Evolutionary conservation across 2,797 vertebrate species (phyloP).

Genomic region (Clarias pachynema): DNA sequence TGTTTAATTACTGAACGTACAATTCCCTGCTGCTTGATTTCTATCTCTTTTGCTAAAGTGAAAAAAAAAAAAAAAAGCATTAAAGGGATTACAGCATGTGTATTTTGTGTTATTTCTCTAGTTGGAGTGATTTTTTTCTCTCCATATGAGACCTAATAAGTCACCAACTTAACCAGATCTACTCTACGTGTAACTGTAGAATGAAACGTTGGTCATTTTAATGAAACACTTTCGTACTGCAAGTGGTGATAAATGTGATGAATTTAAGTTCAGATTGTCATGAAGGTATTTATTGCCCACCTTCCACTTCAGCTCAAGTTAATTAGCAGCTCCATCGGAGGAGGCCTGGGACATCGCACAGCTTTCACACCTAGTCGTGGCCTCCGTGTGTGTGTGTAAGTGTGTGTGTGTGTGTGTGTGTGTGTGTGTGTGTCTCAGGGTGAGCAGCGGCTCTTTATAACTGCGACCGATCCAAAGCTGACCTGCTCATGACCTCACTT

Average conservation of each 20-base stretch:
- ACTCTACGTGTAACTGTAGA: not conserved
- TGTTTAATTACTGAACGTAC: not conserved
- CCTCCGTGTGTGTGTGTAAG: not conserved
- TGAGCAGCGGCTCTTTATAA: conserved; percentile 39
- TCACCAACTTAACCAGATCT: not conserved
- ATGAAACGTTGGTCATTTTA: not conserved
- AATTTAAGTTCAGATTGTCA: not conserved
- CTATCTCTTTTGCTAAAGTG: not conserved
- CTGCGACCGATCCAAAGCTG: conserved; percentile 40
- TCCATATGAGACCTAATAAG: not conserved
- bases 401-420: conserved; percentile 24
- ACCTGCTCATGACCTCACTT: conserved; percentile 43
- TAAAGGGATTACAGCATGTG: not conserved
- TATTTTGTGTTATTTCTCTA: not conserved
- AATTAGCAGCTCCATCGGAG: not conserved
- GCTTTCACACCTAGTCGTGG: not conserved
- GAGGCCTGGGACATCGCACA: not conserved
- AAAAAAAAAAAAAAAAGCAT: too few species aligned
- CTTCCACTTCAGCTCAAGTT: conserved; percentile 19
- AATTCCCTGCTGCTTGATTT: not conserved
- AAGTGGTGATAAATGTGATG: not conserved
- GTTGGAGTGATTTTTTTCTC: not conserved
- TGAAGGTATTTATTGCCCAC: not conserved
- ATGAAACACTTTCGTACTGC: not conserved
- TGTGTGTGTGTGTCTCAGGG: conserved; percentile 36